Conservation (phyloP, 2,113 vertebrate genomes). For the Equus quagga region DNA sequence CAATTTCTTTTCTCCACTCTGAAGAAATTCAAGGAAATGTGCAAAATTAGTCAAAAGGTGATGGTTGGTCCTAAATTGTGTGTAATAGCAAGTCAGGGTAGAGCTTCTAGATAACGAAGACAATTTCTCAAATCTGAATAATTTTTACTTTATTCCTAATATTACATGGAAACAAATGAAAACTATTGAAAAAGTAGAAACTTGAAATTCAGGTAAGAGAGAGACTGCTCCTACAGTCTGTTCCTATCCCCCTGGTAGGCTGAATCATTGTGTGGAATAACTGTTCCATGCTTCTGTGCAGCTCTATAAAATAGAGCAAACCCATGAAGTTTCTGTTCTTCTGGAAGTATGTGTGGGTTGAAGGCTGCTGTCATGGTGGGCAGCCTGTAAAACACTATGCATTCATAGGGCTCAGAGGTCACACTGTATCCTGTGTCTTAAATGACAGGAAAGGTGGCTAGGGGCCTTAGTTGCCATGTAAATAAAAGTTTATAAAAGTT, state of each 20-base stretch:
- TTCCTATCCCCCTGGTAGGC: fast-evolving
- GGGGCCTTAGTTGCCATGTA: background rate
- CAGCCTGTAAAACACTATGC: too few species aligned
- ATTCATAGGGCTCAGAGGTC: fast-evolving
- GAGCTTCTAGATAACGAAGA: background rate
- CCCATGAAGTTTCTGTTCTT: background rate
- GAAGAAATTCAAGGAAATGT: background rate
- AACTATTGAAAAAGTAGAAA: background rate
- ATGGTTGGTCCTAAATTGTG: background rate
- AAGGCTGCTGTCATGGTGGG: background rate
- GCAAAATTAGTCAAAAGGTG: background rate
- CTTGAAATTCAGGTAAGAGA: background rate
- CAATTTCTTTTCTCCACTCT: background rate
- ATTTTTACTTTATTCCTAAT: background rate
- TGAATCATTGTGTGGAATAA: background rate
- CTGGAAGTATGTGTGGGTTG: background rate
- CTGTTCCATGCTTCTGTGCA: background rate
- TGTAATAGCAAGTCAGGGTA: background rate
- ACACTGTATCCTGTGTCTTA: background rate
- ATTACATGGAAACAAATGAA: background rate
- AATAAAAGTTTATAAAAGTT: background rate
- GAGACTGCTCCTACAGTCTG: fast-evolving
- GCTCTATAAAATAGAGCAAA: background rate
- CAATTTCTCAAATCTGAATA: background rate
- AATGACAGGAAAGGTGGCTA: background rate